Base-by-base conservation (phyloP, 1,140 invertebrate genomes). In the Plutomurus gul region DNA sequence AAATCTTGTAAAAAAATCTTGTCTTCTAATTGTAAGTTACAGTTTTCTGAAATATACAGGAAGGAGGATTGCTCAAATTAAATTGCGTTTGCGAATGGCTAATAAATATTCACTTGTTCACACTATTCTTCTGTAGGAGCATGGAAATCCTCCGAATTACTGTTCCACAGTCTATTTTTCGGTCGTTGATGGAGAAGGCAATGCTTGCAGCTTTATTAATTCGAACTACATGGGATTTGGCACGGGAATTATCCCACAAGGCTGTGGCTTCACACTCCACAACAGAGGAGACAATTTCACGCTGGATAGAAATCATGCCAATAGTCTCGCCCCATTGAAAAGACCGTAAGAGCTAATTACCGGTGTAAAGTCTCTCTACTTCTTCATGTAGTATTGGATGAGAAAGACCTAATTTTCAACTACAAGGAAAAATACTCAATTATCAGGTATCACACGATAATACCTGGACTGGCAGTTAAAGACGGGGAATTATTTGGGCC, bases 201-300 rank as follows among this genome's bases (percentile, higher is more conserved):
- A 88, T 81, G 83, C 79, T 27, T 82, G 79, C 70, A 81, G 77
- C 33, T 88, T 87, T 72, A 88, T 87, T 71, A 87, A 86, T 78
- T 87, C 86, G 40, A 85, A 86, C 78, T 87, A 85, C 79, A 82
- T 84, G 77, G 85, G 85, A 7, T 88, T 88, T 82, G 87, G 87
- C n/a, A 85, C 86, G 0, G 86, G 84, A n/a, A 83, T 87, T 43
- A 85, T 88, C 16, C 87, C 87, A 3, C 83, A 86, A 40, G 86
- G 85, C 1, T 87, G 87, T 84, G 87, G 87, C 4, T 88, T 88
- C 71, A 85, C 86, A 5, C 72, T 88, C 11, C 87, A 87, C 77
- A 87, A 83, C 40, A 71, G 82, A 33, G 82, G 80, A 72, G 82
- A 46, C 13, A 81, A 81, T 78, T 83, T 83, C 39, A 75, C 77